Evolutionary conservation across 2,888 invertebrate genomes (phyloP), one percentile per base, ranked within the genome.

Genomic region (Aphelenchoides bicaudatus): DNA sequence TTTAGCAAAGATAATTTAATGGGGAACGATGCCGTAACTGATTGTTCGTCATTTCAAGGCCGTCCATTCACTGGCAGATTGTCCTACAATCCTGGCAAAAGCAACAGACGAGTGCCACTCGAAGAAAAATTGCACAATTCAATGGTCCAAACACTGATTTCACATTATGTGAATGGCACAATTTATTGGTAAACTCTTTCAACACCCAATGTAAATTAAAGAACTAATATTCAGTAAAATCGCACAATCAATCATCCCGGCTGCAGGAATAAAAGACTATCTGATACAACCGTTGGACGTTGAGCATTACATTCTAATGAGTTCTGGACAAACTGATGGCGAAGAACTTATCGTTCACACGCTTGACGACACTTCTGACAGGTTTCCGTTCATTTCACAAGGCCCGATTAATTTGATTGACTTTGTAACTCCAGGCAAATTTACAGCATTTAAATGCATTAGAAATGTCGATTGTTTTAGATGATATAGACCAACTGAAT

Each of bases 21-120:
- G 62, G 49, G 49, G 10, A 38, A 38, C 29, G 64, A 65, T 28
- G 52, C 57, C 4, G 64, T 66, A 13, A 64, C 64, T n/a, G 60
- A 65, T 19, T 64, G 64, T 30, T 39, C 65, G 21, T 65, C 65
- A 10, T 62, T 66, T 25, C 30, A 51, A 23, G 64, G 57, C n/a
- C 27, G 31, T 19, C 56, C 56, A 19, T 63, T 57, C 27, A 37
- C 30, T 21, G 61, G 61, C 13, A 34, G 66, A 25, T 53, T 63
- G 19, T 67, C 66, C 10, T 67, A 39, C 51, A 63, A 63, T 37
- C 64, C 64, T 21, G 64, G 63, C 21, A 67, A 61, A 23, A 60
- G 60, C 53, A 60, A 60, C 23, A 50, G 60, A 38, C 25, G 43
- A 39, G 60, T 57, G n/a, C 53, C 60, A 5, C 34, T 65, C 27